These are phyloP conservation scores for Actinernus sp. DNA, from an alignment of 92 coral and sea anemone genomes.

Conservation along the genomic window DNA sequence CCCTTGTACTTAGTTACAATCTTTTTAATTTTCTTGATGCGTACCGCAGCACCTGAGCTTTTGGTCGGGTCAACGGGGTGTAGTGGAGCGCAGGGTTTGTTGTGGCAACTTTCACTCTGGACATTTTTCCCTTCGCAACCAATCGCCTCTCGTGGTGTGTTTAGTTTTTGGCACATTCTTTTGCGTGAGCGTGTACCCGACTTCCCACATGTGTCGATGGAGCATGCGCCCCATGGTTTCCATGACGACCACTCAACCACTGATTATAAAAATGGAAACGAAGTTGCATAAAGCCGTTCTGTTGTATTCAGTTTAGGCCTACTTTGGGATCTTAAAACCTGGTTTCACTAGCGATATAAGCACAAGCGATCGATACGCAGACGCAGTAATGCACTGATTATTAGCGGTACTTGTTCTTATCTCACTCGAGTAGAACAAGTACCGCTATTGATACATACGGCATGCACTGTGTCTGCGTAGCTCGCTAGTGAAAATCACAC, in stretches of 20 bases:
- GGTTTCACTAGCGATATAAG: too few relatives aligned
- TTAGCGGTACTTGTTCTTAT: too few relatives aligned
- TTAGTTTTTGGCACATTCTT: constrained; percentile 5
- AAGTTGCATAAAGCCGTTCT: too few relatives aligned
- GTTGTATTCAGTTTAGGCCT: too few relatives aligned
- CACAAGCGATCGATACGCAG: too few relatives aligned
- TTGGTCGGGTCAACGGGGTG: not conserved
- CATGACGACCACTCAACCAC: constrained; percentile 43
- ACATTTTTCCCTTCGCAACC: constrained; percentile 11
- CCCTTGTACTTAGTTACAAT: not conserved
- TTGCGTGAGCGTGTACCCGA: constrained; percentile 6
- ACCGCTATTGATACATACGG: too few relatives aligned
- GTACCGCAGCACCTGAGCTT: not conserved
- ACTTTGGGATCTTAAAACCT: too few relatives aligned
- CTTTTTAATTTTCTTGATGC: not conserved
- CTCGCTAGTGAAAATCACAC: too few relatives aligned
- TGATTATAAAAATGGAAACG: not conserved
- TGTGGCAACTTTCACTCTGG: constrained; percentile 5
- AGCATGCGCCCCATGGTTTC: constrained; percentile 22
- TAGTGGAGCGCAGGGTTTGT: constrained; percentile 1
- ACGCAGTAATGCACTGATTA: too few relatives aligned
- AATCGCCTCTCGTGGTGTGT: not conserved
- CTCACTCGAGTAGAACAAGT: too few relatives aligned
- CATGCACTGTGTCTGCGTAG: too few relatives aligned
- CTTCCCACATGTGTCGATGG: constrained; percentile 13